These are phyloP conservation scores for Liodrosophila aerea DNA, from an alignment of 2,888 invertebrate genomes.

Conservation along the genomic window DNA sequence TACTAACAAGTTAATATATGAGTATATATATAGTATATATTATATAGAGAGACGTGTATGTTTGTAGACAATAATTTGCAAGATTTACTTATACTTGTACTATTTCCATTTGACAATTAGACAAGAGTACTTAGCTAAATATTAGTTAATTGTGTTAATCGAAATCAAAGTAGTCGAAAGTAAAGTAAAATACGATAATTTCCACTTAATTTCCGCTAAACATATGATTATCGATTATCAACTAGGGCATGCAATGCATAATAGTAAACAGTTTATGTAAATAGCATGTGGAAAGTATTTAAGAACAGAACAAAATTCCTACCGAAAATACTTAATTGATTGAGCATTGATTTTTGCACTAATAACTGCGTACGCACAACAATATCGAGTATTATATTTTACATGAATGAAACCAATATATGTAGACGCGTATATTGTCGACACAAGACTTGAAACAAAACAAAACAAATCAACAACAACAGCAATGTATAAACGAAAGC, in stretches of 20 bases:
- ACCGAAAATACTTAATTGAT: conserved; percentile 63
- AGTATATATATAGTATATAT: too few relatives aligned
- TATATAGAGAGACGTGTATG: too few relatives aligned
- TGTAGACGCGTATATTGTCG: too few relatives aligned
- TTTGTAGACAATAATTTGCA: conserved; percentile 77
- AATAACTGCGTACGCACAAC: conserved; percentile 65
- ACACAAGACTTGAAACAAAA: conserved; percentile 69
- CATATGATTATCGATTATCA: conserved; percentile 1
- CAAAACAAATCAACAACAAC: too few relatives aligned
- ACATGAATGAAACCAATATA: conserved; percentile 33
- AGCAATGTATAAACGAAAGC: conserved; percentile 56
- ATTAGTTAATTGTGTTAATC: conserved; percentile 44
- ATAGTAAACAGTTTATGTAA: conserved; percentile 55
- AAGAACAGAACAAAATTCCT: conserved; percentile 69
- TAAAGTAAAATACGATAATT: too few relatives aligned
- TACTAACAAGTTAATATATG: conserved; percentile 25
- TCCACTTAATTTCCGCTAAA: conserved; percentile 14
- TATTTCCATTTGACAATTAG: conserved; percentile 50
- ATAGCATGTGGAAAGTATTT: conserved; percentile 61
- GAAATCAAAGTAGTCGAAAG: conserved; percentile 7
- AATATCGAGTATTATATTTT: conserved; percentile 67
- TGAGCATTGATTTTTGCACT: conserved; percentile 51
- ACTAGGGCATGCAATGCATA: conserved; percentile 23
- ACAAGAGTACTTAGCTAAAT: conserved; percentile 55
- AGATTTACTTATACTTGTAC: conserved; percentile 13